Evolutionary conservation across 2,797 vertebrate species (phyloP).

Genomic region (Eulemur albifrons): DNA sequence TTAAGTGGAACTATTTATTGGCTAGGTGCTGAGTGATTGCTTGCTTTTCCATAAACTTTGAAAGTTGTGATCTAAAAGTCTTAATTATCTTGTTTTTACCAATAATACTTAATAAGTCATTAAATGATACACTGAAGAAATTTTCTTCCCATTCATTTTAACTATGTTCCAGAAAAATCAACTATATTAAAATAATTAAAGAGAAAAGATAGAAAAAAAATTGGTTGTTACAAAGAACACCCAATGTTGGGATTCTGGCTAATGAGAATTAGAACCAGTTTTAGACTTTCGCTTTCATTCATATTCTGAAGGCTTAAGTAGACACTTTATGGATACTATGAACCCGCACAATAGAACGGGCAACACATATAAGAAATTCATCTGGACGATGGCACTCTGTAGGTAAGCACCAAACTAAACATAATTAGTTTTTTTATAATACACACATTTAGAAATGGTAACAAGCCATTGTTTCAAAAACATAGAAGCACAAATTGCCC

Average conservation of each 20-base stretch:
- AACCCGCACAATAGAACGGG: constrained; percentile 53
- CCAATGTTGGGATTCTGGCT: constrained; percentile 47
- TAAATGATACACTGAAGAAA: constrained; percentile 76
- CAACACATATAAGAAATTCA: constrained; percentile 57
- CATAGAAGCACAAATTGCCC: constrained; percentile 79
- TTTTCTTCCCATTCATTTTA: constrained; percentile 65
- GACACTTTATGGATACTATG: constrained; percentile 60
- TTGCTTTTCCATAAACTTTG: constrained; percentile 67
- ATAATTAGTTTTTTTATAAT: constrained; percentile 64
- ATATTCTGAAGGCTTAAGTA: constrained; percentile 54
- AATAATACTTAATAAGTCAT: constrained; percentile 61
- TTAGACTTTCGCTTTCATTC: constrained; percentile 61
- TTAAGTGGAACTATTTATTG: constrained; percentile 70
- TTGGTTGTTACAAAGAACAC: constrained; percentile 54
- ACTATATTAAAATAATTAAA: constrained; percentile 57
- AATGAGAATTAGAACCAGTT: constrained; percentile 50
- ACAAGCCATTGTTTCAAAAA: constrained; percentile 77
- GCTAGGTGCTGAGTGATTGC: constrained; percentile 65
- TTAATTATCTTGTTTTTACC: constrained; percentile 79
- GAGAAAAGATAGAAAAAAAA: not conserved
- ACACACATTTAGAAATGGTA: constrained; percentile 75
- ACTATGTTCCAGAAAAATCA: constrained; percentile 68
- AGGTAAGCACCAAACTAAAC: constrained; percentile 71
- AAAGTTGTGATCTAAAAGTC: constrained; percentile 70
- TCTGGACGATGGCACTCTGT: constrained; percentile 59